Base-by-base conservation (phyloP, 92 coral and sea anemone species). In the Porites cylindrica region DNA sequence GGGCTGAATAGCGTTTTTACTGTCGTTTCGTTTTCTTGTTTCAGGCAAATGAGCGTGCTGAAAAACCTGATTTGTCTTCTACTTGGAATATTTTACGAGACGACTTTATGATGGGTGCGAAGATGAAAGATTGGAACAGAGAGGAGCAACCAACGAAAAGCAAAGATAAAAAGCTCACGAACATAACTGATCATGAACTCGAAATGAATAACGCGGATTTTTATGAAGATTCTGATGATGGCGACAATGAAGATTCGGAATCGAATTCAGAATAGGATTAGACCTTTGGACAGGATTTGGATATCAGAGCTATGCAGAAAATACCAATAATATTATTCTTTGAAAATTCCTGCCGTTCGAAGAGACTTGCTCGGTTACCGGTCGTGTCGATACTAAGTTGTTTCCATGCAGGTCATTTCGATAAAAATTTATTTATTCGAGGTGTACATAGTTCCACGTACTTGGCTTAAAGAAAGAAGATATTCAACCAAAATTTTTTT, bases 51-150 rank as follows among this genome's bases (percentile, higher is more conserved):
- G 87, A 51, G 6, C 7, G 72, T 59, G 51, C 56, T 17, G 74
- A 24, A 53, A 77, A 88, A 52, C 51, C 78, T 8, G 91, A 88
- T 67, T 60, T 80, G 56, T 80, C 82, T 10, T 83, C 96, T 5
- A 90, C 94, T 11, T 96, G 99, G 99, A 91, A 70, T 82, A 96
- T 96, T 53, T 69, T 96, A 74, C 91, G 98, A 26, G 99, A 96
- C 59, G 99, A 96, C 71, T 96, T 96, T 51, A 96, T 96, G 99
- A 96, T 96, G 99, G 99, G 98, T 53, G 99, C 98, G 10, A 96
- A 94, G 86, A 94, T 96, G 98, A 94, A 90, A 58, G 99, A 96
- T 93, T 96, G 99, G 98, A 95, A 96, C 86, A 89, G 90, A 85
- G 94, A 94, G 51, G 94, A 72, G 75, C 78, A 71, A 70, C 32